phyloP scores from a whole-genome alignment of 1,140 invertebrate genomes.

The Ips typographus region DNA sequence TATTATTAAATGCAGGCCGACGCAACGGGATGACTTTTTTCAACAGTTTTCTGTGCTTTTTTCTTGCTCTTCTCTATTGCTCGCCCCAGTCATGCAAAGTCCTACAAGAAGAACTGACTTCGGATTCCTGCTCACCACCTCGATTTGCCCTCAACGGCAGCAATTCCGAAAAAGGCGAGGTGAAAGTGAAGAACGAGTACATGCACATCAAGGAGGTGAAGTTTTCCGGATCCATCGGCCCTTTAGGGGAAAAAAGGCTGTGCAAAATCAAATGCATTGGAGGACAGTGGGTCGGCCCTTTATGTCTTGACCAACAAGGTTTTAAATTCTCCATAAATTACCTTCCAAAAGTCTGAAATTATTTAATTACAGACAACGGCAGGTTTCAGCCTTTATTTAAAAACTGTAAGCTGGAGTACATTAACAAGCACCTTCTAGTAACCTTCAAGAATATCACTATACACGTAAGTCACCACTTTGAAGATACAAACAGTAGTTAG shows the following conservation, averaged over 20 bases:
- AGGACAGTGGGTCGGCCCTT: conserved; percentile 77
- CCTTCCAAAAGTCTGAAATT: background rate
- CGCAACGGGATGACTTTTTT: no score
- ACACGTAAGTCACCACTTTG: conserved; percentile 44
- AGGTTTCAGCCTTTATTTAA: conserved; percentile 62
- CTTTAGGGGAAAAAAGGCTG: conserved; percentile 65
- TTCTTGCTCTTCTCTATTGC: no score
- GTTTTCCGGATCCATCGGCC: conserved; percentile 69
- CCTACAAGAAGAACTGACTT: conserved; percentile 41
- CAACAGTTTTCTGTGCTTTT: no score
- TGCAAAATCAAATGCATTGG: conserved; percentile 82
- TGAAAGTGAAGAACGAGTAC: conserved; percentile 45
- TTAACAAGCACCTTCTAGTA: conserved; percentile 57
- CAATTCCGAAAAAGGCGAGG: conserved; percentile 45
- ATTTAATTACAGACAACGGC: conserved; percentile 46
- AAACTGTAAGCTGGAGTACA: conserved; percentile 59
- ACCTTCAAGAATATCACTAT: conserved; percentile 59
- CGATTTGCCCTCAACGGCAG: conserved; percentile 47
- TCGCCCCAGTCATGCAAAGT: no score
- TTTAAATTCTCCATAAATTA: background rate
- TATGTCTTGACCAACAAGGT: conserved; percentile 62
- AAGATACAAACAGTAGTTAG: background rate
- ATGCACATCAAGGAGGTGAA: conserved; percentile 58
- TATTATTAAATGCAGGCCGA: no score
- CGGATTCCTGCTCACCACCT: conserved; percentile 47